Evolutionary conservation across 2,113 vertebrate genomes (phyloP).

Genomic region (Sorex araneus): DNA sequence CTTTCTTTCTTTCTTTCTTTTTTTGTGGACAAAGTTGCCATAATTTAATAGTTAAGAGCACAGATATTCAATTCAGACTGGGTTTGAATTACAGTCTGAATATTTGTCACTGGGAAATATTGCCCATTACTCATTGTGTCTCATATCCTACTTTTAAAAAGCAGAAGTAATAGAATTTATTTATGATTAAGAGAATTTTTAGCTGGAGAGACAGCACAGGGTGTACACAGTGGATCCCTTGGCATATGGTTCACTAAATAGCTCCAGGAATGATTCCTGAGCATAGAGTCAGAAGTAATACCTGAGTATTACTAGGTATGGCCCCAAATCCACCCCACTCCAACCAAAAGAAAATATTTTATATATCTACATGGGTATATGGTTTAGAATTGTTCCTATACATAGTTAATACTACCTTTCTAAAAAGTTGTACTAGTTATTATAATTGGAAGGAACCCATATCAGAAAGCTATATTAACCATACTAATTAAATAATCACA

Average conservation of each 20-base stretch:
- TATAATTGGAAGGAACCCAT: not conserved
- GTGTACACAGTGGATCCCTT: no score
- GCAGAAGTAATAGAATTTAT: not conserved
- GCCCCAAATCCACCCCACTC: no score
- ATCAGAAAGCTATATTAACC: not conserved
- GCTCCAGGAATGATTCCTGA: no score
- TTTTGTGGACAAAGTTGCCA: not conserved
- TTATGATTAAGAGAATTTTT: not conserved
- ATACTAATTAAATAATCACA: not conserved
- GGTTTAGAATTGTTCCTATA: not conserved
- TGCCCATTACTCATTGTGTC: not conserved
- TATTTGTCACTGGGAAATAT: not conserved
- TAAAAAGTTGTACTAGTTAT: not conserved
- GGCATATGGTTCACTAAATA: no score
- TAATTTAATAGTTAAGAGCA: not conserved
- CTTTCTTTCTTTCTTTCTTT: not conserved
- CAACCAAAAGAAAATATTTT: no score
- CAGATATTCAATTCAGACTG: not conserved
- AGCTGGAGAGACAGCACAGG: no score
- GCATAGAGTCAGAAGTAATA: no score
- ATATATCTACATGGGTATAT: not conserved
- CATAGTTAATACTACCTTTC: not conserved
- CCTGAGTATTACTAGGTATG: no score
- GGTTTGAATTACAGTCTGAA: not conserved
- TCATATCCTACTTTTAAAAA: slow-evolving; percentile 18